phyloP scores from a whole-genome alignment of 2,797 vertebrate genomes.

The Sibirionetta formosa region DNA sequence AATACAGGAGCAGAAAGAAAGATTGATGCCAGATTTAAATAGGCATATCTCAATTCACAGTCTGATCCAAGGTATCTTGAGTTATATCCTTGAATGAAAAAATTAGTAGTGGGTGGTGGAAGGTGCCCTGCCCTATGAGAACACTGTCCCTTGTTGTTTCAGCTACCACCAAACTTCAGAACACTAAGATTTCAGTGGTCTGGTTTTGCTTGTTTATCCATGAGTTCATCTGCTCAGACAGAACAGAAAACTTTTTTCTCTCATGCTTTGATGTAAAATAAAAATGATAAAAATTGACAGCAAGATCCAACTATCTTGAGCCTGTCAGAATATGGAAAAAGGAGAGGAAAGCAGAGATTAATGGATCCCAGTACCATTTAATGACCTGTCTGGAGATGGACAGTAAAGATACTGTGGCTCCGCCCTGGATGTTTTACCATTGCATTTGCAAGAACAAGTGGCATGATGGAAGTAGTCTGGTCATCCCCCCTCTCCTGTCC shows the following conservation, averaged over 20 bases:
- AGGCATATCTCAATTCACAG: conserved; percentile 25
- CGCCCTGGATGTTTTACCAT: neutral
- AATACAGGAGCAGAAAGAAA: conserved; percentile 50
- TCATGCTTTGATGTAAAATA: conserved; percentile 4
- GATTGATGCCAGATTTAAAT: conserved; percentile 60
- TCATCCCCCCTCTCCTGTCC: neutral
- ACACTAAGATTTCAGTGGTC: neutral
- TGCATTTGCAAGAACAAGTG: neutral
- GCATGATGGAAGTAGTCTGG: neutral
- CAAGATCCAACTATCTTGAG: neutral
- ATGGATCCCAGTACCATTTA: neutral
- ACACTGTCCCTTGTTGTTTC: neutral
- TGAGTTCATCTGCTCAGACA: neutral
- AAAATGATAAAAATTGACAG: conserved; percentile 36
- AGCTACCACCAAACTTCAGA: neutral
- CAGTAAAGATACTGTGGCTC: neutral
- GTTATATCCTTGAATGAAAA: neutral
- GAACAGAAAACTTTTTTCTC: neutral
- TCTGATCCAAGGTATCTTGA: conserved; percentile 32
- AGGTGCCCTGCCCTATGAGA: neutral
- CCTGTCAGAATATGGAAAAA: neutral
- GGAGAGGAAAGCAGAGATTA: conserved; percentile 11
- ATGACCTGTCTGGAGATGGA: neutral
- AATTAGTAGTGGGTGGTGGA: neutral
- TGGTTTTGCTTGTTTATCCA: neutral